phyloP scores from a whole-genome alignment of 2,113 vertebrate genomes.

The Nesogale talazaci region DNA sequence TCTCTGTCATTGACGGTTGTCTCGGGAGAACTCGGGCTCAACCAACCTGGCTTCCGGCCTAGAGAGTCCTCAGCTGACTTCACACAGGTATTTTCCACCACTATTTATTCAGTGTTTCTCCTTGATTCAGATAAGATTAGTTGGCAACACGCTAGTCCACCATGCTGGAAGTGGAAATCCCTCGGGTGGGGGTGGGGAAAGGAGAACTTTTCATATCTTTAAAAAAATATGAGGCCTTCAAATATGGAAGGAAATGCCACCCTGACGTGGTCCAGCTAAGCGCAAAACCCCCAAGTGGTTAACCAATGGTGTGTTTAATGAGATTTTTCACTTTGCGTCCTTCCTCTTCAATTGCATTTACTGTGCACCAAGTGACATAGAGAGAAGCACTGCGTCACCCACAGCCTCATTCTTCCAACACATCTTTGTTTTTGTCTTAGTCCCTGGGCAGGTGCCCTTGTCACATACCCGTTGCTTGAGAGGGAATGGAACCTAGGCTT shows the following conservation, averaged over 20 bases:
- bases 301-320: background rate
- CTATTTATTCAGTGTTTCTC: background rate
- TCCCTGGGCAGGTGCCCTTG: background rate
- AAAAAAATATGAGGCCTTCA: background rate
- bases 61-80: background rate
- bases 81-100: background rate
- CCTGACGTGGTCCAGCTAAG: background rate
- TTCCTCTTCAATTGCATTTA: background rate
- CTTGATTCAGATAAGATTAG: background rate
- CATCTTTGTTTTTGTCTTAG: background rate
- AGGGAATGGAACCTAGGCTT: background rate
- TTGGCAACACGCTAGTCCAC: background rate
- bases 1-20: background rate
- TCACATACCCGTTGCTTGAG: background rate
- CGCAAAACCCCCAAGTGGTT: background rate
- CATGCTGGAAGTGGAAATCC: constrained; percentile 1
- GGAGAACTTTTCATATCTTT: background rate
- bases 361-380: background rate
- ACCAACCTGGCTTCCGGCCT: background rate
- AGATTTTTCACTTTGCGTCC: background rate
- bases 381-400: background rate
- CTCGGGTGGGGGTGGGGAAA: no score
- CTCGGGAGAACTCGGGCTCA: background rate
- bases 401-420: background rate
- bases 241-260: background rate